A percentile compares a stretch with the other conserved stretches of the same genome.
Evolutionary conservation across 2,113 vertebrate species (phyloP).

Genomic region (Balaeniceps rex): DNA sequence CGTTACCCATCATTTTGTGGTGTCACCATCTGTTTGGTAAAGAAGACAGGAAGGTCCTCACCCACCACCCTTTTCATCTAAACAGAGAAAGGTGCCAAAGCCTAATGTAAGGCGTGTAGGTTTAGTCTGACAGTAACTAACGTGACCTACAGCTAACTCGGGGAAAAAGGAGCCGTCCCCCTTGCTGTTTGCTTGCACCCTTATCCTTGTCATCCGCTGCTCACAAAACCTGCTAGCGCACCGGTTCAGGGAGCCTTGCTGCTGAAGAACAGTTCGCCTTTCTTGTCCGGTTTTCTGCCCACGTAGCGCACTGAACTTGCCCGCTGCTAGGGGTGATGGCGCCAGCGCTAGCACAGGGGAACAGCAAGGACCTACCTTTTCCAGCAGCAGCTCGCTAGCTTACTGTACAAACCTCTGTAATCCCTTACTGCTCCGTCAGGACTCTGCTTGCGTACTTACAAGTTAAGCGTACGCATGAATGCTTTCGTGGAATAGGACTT

Average conservation of each 20-base stretch:
- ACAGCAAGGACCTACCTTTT: neutral
- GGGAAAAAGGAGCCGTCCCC: neutral
- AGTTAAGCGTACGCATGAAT: neutral
- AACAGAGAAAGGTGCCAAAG: neutral
- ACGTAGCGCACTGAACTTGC: rapidly evolving
- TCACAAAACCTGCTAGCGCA: rapidly evolving
- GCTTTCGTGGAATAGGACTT: neutral
- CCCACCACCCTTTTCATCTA: neutral
- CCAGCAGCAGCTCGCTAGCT: neutral
- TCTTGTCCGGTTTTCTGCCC: neutral
- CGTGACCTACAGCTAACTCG: rapidly evolving
- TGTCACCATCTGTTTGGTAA: neutral
- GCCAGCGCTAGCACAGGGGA: too few species aligned
- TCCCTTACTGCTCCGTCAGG: neutral
- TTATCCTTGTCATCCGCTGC: neutral
- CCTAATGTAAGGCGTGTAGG: neutral
- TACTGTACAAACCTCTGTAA: rapidly evolving
- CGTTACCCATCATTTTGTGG: rapidly evolving
- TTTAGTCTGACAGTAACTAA: neutral
- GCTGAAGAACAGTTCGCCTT: neutral
- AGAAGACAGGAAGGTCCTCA: neutral
- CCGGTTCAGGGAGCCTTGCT: neutral
- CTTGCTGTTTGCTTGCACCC: neutral
- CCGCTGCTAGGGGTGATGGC: rapidly evolving
- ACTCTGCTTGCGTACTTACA: neutral